phyloP scores from a whole-genome alignment of 2,888 invertebrate species.

The Microctonus hyperodae region DNA sequence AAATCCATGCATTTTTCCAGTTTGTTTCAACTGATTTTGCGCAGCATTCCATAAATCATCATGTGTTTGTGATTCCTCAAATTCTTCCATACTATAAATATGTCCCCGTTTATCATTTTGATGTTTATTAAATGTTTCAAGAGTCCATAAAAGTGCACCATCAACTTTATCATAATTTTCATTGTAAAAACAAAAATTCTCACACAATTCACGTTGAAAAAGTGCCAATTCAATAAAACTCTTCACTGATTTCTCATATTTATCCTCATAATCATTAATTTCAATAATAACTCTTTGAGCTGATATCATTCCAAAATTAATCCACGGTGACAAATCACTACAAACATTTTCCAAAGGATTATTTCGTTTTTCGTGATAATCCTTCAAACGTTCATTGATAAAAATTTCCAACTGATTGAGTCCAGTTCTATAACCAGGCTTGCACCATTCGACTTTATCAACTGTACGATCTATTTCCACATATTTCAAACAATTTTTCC shows the following conservation, averaged over 20 bases:
- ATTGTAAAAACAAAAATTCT: conserved; percentile 91
- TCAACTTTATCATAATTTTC: conserved; percentile 82
- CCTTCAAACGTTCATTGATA: conserved; percentile 71
- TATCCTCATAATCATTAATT: conserved; percentile 70
- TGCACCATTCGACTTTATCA: conserved; percentile 80
- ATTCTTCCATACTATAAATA: conserved; percentile 75
- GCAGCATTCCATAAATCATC: conserved; percentile 93
- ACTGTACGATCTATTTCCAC: conserved; percentile 76
- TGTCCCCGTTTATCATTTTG: conserved; percentile 81
- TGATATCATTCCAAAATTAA: conserved; percentile 88
- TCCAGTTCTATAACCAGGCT: conserved; percentile 77
- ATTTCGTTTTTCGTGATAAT: conserved; percentile 77
- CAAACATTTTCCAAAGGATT: conserved; percentile 78
- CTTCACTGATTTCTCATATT: conserved; percentile 75
- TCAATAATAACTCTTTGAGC: conserved; percentile 82
- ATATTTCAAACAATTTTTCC: conserved; percentile 72
- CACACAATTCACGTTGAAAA: conserved; percentile 84
- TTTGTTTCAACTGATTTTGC: conserved; percentile 78
- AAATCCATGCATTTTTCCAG: conserved; percentile 94
- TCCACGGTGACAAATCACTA: conserved; percentile 90
- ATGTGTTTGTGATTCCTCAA: conserved; percentile 78
- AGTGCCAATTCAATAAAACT: conserved; percentile 87
- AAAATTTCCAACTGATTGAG: conserved; percentile 75
- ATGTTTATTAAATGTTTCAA: conserved; percentile 78
- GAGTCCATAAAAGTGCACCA: conserved; percentile 83